phyloP scores from a whole-genome alignment of 2,888 invertebrate genomes.

The Eupithecia exiguata region DNA sequence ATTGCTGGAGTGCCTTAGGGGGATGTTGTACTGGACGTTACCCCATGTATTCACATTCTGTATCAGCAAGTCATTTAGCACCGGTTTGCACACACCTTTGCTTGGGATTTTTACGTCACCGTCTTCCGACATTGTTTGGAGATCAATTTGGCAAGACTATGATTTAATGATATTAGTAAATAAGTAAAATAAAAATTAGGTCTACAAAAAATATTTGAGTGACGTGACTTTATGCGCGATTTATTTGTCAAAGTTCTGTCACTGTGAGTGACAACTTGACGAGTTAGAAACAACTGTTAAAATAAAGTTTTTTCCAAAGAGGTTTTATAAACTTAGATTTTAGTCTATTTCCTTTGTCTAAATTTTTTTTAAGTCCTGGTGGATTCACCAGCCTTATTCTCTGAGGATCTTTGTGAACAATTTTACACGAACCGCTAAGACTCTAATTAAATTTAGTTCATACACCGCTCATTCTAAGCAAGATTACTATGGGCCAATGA shows the following conservation, averaged over 20 bases:
- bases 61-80: constrained; percentile 66
- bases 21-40: constrained; percentile 78
- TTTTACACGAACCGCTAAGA: too few species aligned
- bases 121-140: constrained; percentile 53
- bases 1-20: constrained; percentile 67
- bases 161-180: background rate
- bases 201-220: background rate
- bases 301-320: background rate
- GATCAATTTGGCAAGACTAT: constrained; percentile 18
- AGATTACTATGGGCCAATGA: too few species aligned
- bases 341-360: too few species aligned
- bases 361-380: too few species aligned
- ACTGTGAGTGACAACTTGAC: background rate
- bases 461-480: too few species aligned
- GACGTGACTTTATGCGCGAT: background rate
- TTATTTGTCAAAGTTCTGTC: background rate
- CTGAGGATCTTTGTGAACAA: too few species aligned
- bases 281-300: background rate
- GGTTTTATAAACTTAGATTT: too few species aligned
- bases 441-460: too few species aligned
- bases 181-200: background rate
- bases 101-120: constrained; percentile 39
- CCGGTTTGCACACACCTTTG: constrained; percentile 50
- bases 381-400: too few species aligned
- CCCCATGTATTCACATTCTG: constrained; percentile 79